A percentile compares a stretch with the other conserved stretches of the same genome.
Conservation (phyloP, 2,797 vertebrate genomes). For the Sphenopsis melanotis region DNA sequence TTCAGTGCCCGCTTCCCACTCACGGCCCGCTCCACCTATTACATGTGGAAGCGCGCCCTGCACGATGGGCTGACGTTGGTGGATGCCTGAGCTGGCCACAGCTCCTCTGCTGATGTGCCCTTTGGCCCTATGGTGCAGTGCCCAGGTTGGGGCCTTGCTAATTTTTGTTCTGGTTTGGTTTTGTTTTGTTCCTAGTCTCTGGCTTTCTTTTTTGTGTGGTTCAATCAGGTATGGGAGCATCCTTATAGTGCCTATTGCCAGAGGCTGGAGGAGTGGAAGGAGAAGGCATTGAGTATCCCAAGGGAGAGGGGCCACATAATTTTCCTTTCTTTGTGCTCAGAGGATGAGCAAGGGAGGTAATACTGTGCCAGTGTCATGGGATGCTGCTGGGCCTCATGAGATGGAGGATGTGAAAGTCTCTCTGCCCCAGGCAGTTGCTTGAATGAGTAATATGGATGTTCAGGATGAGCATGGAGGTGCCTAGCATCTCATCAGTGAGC, state of each 20-base stretch:
- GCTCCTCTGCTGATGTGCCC: background rate
- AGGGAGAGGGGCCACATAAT: background rate
- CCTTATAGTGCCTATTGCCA: background rate
- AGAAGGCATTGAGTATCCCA: background rate
- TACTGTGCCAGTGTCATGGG: background rate
- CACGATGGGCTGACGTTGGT: constrained; percentile 90
- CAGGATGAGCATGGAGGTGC: background rate
- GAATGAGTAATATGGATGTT: background rate
- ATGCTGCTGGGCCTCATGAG: background rate
- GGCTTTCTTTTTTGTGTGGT: background rate
- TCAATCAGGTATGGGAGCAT: background rate
- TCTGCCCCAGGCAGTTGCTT: background rate
- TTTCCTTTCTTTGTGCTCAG: background rate
- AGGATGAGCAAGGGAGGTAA: background rate
- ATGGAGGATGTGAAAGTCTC: background rate
- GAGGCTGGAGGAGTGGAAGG: background rate
- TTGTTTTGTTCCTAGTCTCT: constrained; percentile 9
- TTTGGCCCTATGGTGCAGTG: background rate
- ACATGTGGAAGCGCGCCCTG: constrained; percentile 97
- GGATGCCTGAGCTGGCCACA: constrained; percentile 75
- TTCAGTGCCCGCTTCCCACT: constrained; percentile 90
- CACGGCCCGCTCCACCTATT: constrained; percentile 94
- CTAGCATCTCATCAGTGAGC: background rate
- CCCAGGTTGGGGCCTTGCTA: accelerated
- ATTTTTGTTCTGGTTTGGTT: background rate